Conservation (phyloP, 2,797 vertebrate genomes). For the Margarornis squamiger region DNA sequence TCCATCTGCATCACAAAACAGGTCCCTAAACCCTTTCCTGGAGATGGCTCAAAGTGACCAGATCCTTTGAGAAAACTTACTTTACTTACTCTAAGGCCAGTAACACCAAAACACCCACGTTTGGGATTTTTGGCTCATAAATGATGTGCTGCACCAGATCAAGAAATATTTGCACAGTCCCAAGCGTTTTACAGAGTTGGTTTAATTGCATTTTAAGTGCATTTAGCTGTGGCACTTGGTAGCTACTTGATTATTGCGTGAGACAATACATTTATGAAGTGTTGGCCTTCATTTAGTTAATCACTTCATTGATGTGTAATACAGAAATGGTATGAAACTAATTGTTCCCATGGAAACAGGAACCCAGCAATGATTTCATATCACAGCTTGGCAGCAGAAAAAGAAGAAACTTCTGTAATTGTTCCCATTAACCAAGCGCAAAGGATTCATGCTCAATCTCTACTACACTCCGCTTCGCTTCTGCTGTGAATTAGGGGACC, state of each 20-base stretch:
- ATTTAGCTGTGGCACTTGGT: conserved; percentile 10
- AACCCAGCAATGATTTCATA: conserved; percentile 38
- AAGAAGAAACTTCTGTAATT: conserved; percentile 67
- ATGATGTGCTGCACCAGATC: background rate
- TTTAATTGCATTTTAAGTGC: background rate
- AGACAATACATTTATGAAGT: conserved; percentile 29
- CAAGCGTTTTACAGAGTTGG: background rate
- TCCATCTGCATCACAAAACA: background rate
- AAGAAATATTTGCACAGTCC: background rate
- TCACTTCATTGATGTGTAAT: conserved; percentile 11
- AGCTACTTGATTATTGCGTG: conserved; percentile 48
- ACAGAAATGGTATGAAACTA: background rate
- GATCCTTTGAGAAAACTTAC: background rate
- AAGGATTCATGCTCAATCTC: conserved; percentile 54
- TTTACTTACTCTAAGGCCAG: background rate
- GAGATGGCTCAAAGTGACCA: background rate
- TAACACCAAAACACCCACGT: background rate
- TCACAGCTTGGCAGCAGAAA: conserved; percentile 59
- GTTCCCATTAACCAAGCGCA: conserved; percentile 22
- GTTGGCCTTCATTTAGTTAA: conserved; percentile 40
- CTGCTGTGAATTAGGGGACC: conserved; percentile 59
- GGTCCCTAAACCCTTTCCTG: background rate
- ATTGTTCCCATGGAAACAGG: conserved; percentile 42
- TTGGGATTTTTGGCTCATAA: background rate
- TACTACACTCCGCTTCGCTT: background rate